Conservation (phyloP, 2,888 invertebrate genomes). For the Gerris lacustris region DNA sequence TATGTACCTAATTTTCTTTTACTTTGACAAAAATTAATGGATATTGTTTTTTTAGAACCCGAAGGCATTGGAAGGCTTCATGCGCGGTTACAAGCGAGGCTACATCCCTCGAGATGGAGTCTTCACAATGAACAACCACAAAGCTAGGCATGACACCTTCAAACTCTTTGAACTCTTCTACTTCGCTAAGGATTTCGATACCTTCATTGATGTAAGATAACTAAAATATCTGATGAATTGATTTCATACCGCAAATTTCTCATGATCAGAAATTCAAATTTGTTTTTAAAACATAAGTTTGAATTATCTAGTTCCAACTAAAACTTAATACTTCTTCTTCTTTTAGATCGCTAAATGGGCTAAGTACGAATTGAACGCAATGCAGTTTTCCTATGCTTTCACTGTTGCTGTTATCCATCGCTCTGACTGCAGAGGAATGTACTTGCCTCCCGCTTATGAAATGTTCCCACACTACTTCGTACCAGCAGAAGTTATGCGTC, state of each 20-base stretch:
- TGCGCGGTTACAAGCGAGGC: constrained; percentile 6
- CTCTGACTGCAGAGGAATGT: constrained; percentile 41
- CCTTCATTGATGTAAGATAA: constrained; percentile 42
- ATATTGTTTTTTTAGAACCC: neutral
- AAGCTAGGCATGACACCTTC: constrained; percentile 43
- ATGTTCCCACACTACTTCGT: constrained; percentile 39
- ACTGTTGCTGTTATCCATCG: constrained; percentile 44
- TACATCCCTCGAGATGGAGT: neutral
- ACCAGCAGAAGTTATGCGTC: constrained; percentile 17
- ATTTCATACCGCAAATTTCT: too few relatives aligned
- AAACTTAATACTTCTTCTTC: too few relatives aligned
- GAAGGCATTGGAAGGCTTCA: constrained; percentile 2
- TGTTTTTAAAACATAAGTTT: too few relatives aligned
- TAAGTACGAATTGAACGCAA: constrained; percentile 44
- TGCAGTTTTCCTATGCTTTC: constrained; percentile 46
- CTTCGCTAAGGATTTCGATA: constrained; percentile 56
- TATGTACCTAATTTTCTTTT: too few relatives aligned
- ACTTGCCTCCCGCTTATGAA: constrained; percentile 47
- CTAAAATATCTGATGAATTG: neutral
- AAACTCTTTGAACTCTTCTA: constrained; percentile 53
- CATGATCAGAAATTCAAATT: too few relatives aligned
- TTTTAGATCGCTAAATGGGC: constrained; percentile 42
- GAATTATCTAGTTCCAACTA: too few relatives aligned
- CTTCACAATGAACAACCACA: constrained; percentile 8
- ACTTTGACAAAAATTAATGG: too few relatives aligned